phyloP scores from a whole-genome alignment of 2,888 invertebrate species.

The Dendrolimus houi region DNA sequence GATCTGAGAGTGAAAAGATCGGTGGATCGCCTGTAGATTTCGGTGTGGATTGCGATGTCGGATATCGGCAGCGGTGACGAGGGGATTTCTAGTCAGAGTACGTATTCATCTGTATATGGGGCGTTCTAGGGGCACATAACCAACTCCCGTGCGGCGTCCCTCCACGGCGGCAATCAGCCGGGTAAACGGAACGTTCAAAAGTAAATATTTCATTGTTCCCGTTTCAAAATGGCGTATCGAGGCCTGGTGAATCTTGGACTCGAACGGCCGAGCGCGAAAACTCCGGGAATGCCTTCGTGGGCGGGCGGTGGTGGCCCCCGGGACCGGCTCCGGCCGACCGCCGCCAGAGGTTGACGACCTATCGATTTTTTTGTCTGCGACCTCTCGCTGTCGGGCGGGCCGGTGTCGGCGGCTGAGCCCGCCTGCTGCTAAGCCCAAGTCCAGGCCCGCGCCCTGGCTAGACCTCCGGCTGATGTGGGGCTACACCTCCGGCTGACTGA shows the following conservation, averaged over 20 bases:
- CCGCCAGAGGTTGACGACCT: conserved; percentile 70
- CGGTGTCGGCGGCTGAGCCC: conserved; percentile 40
- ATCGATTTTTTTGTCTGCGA: conserved; percentile 75
- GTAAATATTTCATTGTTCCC: conserved; percentile 75
- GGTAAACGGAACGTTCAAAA: conserved; percentile 53
- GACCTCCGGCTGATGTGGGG: conserved; percentile 28
- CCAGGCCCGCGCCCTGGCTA: conserved; percentile 50
- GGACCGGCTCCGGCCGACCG: conserved; percentile 51
- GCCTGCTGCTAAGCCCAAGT: conserved; percentile 27
- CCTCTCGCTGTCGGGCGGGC: conserved; percentile 63
- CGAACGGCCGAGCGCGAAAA: conserved; percentile 23
- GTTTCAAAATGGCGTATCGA: conserved; percentile 75
- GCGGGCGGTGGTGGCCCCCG: conserved; percentile 45
- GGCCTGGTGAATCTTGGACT: conserved; percentile 33
- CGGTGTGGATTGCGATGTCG: conserved; percentile 81
- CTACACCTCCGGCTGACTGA: conserved; percentile 12
- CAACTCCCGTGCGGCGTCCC: conserved; percentile 22
- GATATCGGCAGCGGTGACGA: conserved; percentile 89
- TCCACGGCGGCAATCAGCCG: conserved; percentile 36
- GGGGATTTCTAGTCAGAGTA: conserved; percentile 87
- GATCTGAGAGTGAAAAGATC: conserved; percentile 55
- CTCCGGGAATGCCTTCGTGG: conserved; percentile 10
- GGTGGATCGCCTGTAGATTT: conserved; percentile 70
- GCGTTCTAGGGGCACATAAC: conserved; percentile 15
- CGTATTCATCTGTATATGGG: conserved; percentile 63